Evolutionary conservation across 2,797 vertebrate species (phyloP).

Genomic region (Falco berigora): DNA sequence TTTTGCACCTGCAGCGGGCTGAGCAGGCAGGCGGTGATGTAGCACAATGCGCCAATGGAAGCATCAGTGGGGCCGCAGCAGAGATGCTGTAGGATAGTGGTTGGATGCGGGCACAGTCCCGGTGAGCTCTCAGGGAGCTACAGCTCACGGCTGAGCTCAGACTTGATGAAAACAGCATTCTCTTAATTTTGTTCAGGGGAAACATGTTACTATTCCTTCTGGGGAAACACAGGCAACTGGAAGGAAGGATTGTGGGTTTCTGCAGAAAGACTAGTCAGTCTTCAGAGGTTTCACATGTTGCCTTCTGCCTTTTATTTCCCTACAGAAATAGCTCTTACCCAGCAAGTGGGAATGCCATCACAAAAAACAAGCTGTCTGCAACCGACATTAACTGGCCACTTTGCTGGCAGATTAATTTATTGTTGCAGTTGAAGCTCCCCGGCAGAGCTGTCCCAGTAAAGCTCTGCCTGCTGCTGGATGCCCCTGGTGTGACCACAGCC

Average conservation of each 20-base stretch:
- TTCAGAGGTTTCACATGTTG: not conserved
- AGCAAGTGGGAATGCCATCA: not conserved
- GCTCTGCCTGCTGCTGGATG: accelerated
- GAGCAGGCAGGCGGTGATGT: too few relatives aligned
- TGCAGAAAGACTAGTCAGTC: not conserved
- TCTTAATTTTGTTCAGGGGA: not conserved
- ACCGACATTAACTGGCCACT: not conserved
- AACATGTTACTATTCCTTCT: not conserved
- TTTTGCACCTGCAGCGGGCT: too few relatives aligned
- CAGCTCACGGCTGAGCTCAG: not conserved
- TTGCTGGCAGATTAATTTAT: not conserved
- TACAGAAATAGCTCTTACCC: not conserved
- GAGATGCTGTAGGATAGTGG: not conserved
- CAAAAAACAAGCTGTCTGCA: not conserved
- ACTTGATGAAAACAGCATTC: accelerated
- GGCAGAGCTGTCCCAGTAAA: not conserved
- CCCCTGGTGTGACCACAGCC: not conserved
- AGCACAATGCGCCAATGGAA: too few relatives aligned
- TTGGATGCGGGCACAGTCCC: not conserved
- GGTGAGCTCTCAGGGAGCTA: not conserved
- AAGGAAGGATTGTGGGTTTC: not conserved
- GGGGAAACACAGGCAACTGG: not conserved
- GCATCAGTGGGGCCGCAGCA: too few relatives aligned
- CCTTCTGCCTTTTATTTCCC: not conserved
- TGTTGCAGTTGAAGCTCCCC: not conserved